Conservation (phyloP, 2,888 invertebrate species). For the Pterostichus niger region DNA sequence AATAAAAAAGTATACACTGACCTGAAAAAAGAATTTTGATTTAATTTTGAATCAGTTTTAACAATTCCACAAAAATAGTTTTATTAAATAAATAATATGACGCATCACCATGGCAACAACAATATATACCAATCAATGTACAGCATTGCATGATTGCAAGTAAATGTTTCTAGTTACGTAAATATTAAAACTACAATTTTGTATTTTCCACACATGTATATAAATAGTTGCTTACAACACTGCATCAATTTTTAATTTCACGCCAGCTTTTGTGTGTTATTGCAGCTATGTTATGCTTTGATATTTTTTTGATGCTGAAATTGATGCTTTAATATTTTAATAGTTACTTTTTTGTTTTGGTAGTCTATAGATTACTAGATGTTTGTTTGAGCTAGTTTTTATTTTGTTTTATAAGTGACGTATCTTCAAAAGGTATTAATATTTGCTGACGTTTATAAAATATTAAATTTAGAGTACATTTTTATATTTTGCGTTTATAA, state of each 20-base stretch:
- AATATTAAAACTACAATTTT: neutral
- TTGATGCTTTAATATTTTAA: constrained; percentile 10
- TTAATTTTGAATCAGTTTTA: no score
- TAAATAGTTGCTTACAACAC: no score
- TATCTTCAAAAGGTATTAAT: neutral
- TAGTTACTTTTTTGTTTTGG: constrained; percentile 12
- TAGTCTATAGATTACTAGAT: neutral
- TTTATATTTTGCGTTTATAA: no score
- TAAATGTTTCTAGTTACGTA: neutral
- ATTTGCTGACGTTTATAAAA: no score
- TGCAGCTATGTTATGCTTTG: neutral
- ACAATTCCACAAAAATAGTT: neutral
- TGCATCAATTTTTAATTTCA: neutral
- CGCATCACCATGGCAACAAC: neutral
- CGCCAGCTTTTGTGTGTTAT: neutral
- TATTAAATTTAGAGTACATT: no score
- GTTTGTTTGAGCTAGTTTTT: neutral
- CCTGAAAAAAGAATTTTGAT: no score
- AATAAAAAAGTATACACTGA: no score
- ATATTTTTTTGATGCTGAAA: constrained; percentile 1
- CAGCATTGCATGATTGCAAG: neutral
- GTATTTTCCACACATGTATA: neutral
- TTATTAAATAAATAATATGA: neutral
- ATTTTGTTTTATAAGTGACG: neutral
- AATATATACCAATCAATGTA: neutral